Base-by-base conservation (phyloP, 2,113 vertebrate genomes). In the Rostratula benghalensis region DNA sequence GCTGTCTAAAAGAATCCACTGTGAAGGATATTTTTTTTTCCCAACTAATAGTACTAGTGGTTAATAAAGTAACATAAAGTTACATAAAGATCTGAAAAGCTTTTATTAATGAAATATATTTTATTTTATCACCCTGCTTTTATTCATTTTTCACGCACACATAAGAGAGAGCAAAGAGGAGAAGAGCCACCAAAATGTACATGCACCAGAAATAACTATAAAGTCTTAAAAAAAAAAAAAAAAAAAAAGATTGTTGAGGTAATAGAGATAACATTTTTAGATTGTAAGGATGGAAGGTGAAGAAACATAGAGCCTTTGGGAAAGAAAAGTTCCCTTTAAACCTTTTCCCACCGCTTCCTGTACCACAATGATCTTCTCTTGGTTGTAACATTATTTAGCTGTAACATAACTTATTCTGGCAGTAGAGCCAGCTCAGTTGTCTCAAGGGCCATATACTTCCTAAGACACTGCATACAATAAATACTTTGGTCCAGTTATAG, bases 301-400 rank as follows among this genome's bases (percentile, higher is more conserved):
- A 91, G 91, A 95, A 95, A 82, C 87, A 92, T 63, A 25, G 56
- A 80, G 64, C 86, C 69, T 92, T 46, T 78, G 92, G 94, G 95
- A 94, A 51, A 59, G 61, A 56, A 75, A 92, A 77, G 59, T 84
- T 95, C 69, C 60, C 74, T 89, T 82, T 94, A 95, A 95, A 91
- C 77, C 65, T 94, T 92, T 84, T 83, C 73, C 65, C 61, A 75
- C 77, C 0, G 2, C 33, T 68, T 82, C 56, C 48, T 51, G 60
- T 46, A 45, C 39, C 56, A 87, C 77, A 63, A 70, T 67, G 69
- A 89, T 89, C 88, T 74, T 67, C 74, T 84, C 89, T 89, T 35
- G 74, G 69, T 5, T 79, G 77, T 82, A 87, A 92, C 56, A 27
- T 86, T 89, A 83, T 84, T 96, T 60, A 95, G 80, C 81, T 87